Percentiles rank a stretch among this genome's conserved stretches.
Evolutionary conservation across 23 tunicate species (phyloP).

Genomic region (Styela plicata): DNA sequence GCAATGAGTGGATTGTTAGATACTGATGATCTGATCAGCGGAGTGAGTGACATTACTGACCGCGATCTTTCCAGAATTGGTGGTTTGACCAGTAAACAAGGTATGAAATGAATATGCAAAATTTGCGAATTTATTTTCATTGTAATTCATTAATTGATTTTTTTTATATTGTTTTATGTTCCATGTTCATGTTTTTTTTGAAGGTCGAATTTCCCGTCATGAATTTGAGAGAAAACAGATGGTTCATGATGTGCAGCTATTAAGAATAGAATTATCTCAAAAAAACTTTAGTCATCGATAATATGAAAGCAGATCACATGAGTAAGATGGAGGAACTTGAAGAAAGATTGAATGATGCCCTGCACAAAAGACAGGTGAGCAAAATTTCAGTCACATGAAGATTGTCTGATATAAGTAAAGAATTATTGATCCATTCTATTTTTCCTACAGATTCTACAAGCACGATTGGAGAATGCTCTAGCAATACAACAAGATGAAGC

Average conservation of each 20-base stretch:
- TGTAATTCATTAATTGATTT: too few species aligned
- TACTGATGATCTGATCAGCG: conserved; percentile 33
- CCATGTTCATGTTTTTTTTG: neutral
- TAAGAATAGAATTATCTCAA: conserved; percentile 82
- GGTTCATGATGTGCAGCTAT: conserved; percentile 70
- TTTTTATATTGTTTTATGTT: too few species aligned
- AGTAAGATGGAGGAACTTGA: conserved; percentile 79
- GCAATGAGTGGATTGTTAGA: conserved; percentile 26
- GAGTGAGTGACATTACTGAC: conserved; percentile 1
- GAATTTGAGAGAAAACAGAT: conserved; percentile 79
- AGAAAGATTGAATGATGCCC: conserved; percentile 82
- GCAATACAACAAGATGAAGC: conserved; percentile 73
- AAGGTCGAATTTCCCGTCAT: conserved; percentile 14
- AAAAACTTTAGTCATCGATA: conserved; percentile 82
- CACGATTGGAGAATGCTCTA: conserved; percentile 70
- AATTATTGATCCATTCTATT: neutral
- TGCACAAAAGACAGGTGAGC: conserved; percentile 75
- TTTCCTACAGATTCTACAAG: conserved; percentile 58
- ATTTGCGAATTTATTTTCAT: too few species aligned
- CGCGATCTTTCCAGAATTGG: conserved; percentile 10
- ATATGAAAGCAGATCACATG: conserved; percentile 80
- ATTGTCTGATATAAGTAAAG: neutral
- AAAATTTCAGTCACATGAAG: neutral
- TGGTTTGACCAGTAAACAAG: neutral
- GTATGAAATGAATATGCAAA: too few species aligned